Conservation (phyloP, 2,113 vertebrate genomes). For the Oreochromis spilurus region DNA sequence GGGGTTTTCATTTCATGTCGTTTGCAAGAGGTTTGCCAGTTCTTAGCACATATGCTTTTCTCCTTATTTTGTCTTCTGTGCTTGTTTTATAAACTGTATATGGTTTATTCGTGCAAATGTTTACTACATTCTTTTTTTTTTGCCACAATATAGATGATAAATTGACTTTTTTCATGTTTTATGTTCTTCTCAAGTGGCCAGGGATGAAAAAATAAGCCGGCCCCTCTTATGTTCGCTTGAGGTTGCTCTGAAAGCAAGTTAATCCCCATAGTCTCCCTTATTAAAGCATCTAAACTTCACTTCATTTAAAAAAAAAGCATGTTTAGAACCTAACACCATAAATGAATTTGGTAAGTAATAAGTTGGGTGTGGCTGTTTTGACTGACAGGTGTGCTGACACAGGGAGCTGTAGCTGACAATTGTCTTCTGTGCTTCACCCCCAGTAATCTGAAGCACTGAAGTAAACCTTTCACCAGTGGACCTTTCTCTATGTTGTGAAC, state of each 20-base stretch:
- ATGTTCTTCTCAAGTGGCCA: rapidly evolving
- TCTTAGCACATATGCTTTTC: not conserved
- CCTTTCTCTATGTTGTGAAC: not conserved
- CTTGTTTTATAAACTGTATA: not conserved
- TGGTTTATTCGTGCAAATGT: not conserved
- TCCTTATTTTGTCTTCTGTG: not conserved
- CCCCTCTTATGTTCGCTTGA: not conserved
- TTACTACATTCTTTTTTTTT: not conserved
- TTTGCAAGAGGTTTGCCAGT: not conserved
- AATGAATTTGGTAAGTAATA: not conserved
- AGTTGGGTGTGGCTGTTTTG: not conserved
- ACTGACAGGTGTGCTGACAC: not conserved
- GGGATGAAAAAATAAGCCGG: not conserved
- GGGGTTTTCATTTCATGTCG: not conserved
- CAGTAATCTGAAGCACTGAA: not conserved
- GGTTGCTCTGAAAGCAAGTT: not conserved
- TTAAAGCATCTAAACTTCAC: rapidly evolving
- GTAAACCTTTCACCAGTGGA: not conserved
- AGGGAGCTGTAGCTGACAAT: not conserved
- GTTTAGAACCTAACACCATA: not conserved
- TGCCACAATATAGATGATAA: not conserved
- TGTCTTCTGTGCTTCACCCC: not conserved
- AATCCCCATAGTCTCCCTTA: not conserved
- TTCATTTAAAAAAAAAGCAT: not conserved
- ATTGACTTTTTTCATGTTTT: not conserved